A percentile compares a stretch with the other conserved stretches of the same genome.
Evolutionary conservation across 2,888 invertebrate species (phyloP).

Genomic region (Stratiomys singularior): DNA sequence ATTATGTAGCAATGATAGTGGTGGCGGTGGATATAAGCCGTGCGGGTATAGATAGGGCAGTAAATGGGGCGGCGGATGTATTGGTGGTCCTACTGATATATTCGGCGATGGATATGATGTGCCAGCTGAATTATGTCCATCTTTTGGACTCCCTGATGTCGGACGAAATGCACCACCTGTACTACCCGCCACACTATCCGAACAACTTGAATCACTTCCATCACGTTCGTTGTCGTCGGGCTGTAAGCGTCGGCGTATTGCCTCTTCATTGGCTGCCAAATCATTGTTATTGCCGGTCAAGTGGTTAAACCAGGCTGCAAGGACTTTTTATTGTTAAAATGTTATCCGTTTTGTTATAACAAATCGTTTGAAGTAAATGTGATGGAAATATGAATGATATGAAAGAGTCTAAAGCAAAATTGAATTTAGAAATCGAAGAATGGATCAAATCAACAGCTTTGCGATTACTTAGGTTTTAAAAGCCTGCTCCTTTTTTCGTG

Average conservation of each 20-base stretch:
- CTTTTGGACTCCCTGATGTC: slow-evolving; percentile 69
- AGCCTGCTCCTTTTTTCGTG: too few species aligned
- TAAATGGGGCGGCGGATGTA: slow-evolving; percentile 88
- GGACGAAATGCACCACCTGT: slow-evolving; percentile 66
- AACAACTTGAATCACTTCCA: slow-evolving; percentile 79
- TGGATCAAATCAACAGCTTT: too few species aligned
- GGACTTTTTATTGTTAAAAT: slow-evolving; percentile 58
- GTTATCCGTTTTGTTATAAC: slow-evolving; percentile 48
- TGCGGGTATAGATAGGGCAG: slow-evolving; percentile 93
- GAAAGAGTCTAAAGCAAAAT: not conserved
- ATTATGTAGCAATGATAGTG: slow-evolving; percentile 72
- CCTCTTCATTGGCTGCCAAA: slow-evolving; percentile 67
- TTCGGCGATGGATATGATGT: slow-evolving; percentile 89
- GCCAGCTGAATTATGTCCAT: slow-evolving; percentile 65
- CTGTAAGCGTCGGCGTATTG: slow-evolving; percentile 67
- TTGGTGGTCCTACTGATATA: slow-evolving; percentile 92
- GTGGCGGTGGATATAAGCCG: slow-evolving; percentile 86
- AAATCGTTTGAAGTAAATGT: not conserved
- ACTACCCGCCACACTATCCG: slow-evolving; percentile 70
- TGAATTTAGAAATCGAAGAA: not conserved
- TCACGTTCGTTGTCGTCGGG: slow-evolving; percentile 73
- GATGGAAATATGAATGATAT: not conserved
- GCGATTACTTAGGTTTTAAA: too few species aligned
- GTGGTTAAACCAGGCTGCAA: slow-evolving; percentile 75
- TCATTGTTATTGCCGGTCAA: slow-evolving; percentile 66